Evolutionary conservation across 2,888 invertebrate genomes (phyloP), one percentile per base, ranked within the genome.

Genomic region (Nezara viridula): DNA sequence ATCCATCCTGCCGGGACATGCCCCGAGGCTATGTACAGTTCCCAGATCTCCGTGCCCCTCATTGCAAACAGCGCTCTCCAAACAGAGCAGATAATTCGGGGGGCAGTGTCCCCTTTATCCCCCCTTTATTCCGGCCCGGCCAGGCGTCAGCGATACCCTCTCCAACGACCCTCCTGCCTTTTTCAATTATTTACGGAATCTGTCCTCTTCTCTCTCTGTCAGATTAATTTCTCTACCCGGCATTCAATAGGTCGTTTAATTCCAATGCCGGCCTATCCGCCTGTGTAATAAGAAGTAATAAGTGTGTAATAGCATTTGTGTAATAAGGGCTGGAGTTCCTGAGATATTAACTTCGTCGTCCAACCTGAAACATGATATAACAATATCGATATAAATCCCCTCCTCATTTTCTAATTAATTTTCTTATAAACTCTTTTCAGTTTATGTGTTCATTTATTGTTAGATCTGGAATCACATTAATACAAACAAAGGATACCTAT

Each of bases 171-270:
- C 81, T 81, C 81, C 81, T 40, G 44, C 81, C 81, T 81, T 81
- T 81, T 81, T 81, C 81, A 81, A 81, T 81, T 81, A 81, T 81
- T 81, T 81, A 81, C 81, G 81, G 81, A 81, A 81, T 81, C 81
- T 44, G 81, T 81, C 81, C 81, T 81, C 81, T 81, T 37, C 81
- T 81, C 81, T 81, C 44, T 81, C 81, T 81, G 44, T 81, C 81
- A 47, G 81, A 81, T 81, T 81, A 81, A 81, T 81, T 40, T 12
- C 81, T 81, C 44, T 81, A 19, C 55, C 27, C 60, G 44, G n/a
- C 24, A 24, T 44, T 81, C 81, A 81, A 81, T 81, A 81, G 81
- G 12, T 47, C 81, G 81, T 81, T 81, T 81, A 81, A 47, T 44
- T 40, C 44, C 81, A 81, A 81, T 81, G 44, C n/a, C 81, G 44